Evolutionary conservation across 2,888 invertebrate genomes (phyloP).

Genomic region (Drosophila subsilvestris): DNA sequence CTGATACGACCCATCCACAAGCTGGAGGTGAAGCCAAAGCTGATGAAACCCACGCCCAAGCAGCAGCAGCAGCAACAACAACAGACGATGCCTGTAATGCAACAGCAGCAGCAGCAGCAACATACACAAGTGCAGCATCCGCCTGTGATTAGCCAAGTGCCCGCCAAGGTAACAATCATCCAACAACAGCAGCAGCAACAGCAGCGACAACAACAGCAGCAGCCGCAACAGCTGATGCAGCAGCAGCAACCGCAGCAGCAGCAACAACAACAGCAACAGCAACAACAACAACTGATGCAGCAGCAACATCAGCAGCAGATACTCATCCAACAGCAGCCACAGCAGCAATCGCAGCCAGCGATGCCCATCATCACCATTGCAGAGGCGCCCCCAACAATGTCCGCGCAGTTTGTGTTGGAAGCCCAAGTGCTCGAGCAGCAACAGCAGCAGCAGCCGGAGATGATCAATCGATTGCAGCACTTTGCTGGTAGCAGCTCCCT

Average conservation of each 20-base stretch:
- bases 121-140: slow-evolving; percentile 32
- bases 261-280: slow-evolving; percentile 4
- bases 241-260: slow-evolving; percentile 18
- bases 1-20: slow-evolving; percentile 80
- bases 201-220: slow-evolving; percentile 31
- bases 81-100: slow-evolving; percentile 22
- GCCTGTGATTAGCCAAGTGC: slow-evolving; percentile 25
- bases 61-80: slow-evolving; percentile 41
- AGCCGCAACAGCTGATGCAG: slow-evolving; percentile 21
- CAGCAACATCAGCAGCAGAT: slow-evolving; percentile 31
- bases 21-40: slow-evolving; percentile 80
- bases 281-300: slow-evolving; percentile 21
- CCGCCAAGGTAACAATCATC: slow-evolving; percentile 52
- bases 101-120: slow-evolving; percentile 35
- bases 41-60: slow-evolving; percentile 69
- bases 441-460: slow-evolving; percentile 49
- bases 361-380: slow-evolving; percentile 56
- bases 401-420: slow-evolving; percentile 51
- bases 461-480: slow-evolving; percentile 63
- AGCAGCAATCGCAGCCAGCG: slow-evolving; percentile 47
- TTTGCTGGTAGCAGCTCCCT: slow-evolving; percentile 82
- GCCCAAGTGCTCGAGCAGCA: slow-evolving; percentile 48
- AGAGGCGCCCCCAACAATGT: slow-evolving; percentile 27
- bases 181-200: slow-evolving; percentile 48
- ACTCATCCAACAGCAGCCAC: slow-evolving; percentile 35